phyloP scores from a whole-genome alignment of 2,113 vertebrate species.

The Cyrtonyx montezumae region DNA sequence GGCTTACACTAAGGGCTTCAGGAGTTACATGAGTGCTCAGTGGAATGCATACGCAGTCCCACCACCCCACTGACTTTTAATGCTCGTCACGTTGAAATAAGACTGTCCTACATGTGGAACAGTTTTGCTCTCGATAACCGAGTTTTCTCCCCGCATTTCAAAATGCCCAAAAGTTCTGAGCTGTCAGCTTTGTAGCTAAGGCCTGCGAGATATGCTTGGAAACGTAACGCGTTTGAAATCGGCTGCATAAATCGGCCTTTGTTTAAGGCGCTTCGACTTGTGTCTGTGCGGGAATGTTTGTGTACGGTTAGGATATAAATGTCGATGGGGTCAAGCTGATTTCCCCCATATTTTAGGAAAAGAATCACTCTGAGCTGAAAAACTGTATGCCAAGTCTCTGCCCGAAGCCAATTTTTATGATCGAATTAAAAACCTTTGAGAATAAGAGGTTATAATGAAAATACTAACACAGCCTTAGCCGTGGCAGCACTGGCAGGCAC shows the following conservation, averaged over 20 bases:
- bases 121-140: slow-evolving; percentile 12
- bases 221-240: neutral
- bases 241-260: neutral
- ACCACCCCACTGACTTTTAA: neutral
- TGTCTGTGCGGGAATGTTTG: slow-evolving; percentile 5
- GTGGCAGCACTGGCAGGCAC: slow-evolving; percentile 61
- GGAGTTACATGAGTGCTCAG: neutral
- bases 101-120: slow-evolving; percentile 26
- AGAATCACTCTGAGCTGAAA: slow-evolving; percentile 36
- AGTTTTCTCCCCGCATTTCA: slow-evolving; percentile 12
- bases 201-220: neutral
- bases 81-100: neutral
- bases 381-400: slow-evolving; percentile 50
- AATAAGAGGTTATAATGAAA: slow-evolving; percentile 76
- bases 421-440: slow-evolving; percentile 79
- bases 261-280: neutral
- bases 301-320: slow-evolving; percentile 44
- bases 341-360: slow-evolving; percentile 48
- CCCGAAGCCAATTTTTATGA: slow-evolving; percentile 75
- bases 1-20: neutral
- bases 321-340: slow-evolving; percentile 21
- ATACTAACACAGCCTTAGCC: slow-evolving; percentile 69
- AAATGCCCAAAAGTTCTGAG: slow-evolving; percentile 46
- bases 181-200: slow-evolving; percentile 30
- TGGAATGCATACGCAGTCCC: neutral